Evolutionary conservation across 2,797 vertebrate genomes (phyloP).

Genomic region (Cossypha caffra): DNA sequence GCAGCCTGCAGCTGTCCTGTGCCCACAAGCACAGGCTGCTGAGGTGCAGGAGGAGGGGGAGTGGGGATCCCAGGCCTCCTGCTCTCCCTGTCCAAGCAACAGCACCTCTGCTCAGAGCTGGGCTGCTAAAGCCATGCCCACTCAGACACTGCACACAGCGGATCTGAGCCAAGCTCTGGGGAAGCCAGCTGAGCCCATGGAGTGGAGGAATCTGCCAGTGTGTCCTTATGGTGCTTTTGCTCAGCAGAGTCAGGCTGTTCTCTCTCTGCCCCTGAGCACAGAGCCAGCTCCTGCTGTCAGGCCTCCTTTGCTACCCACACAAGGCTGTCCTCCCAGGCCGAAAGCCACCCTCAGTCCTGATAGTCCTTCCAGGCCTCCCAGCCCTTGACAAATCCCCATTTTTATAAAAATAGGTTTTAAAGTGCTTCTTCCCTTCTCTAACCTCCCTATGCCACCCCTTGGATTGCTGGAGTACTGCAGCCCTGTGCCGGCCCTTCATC

Average conservation of each 20-base stretch:
- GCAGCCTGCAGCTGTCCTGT: accelerated
- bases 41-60: background rate
- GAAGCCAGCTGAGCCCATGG: background rate
- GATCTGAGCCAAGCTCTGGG: background rate
- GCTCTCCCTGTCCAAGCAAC: accelerated
- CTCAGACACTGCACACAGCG: too few relatives aligned
- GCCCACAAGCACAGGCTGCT: background rate
- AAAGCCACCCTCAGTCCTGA: background rate
- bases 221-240: background rate
- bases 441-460: background rate
- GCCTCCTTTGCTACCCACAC: accelerated
- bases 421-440: background rate
- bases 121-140: accelerated
- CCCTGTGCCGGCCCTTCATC: background rate
- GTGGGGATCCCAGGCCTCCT: accelerated
- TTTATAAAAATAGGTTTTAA: background rate
- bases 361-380: background rate
- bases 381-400: background rate
- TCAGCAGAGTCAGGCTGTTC: background rate
- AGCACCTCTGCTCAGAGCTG: accelerated
- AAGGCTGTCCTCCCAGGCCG: too few relatives aligned
- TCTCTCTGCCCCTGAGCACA: accelerated
- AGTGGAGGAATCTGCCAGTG: background rate
- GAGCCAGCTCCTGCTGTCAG: background rate
- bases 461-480: background rate